phyloP scores from a whole-genome alignment of 2,797 vertebrate genomes.

The Acipenser oxyrinchus region DNA sequence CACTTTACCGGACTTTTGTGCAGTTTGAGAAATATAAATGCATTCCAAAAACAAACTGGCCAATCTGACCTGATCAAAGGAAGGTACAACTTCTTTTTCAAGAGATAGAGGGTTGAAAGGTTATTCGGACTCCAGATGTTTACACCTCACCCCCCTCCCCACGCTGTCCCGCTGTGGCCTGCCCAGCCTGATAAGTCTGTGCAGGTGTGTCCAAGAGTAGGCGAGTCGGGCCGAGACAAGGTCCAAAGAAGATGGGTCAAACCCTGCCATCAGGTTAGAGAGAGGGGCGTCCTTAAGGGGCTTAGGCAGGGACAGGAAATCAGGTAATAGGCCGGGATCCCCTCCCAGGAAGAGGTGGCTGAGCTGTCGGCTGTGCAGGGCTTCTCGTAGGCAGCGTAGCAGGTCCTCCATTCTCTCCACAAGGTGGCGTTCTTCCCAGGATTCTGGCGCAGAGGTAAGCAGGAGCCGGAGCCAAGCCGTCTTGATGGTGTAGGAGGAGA shows the following conservation, averaged over 20 bases:
- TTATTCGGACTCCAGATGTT: conserved; percentile 33
- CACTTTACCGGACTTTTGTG: too few relatives aligned
- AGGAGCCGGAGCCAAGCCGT: conserved; percentile 61
- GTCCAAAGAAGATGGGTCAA: conserved; percentile 51
- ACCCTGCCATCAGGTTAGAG: conserved; percentile 62
- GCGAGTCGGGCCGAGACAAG: conserved; percentile 52
- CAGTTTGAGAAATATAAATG: too few relatives aligned
- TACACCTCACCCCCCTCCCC: conserved; percentile 33
- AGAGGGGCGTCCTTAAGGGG: conserved; percentile 55
- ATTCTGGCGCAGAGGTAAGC: conserved; percentile 44
- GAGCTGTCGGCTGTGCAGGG: conserved; percentile 53
- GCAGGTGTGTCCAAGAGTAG: conserved; percentile 67
- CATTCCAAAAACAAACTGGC: too few relatives aligned
- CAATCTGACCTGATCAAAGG: too few relatives aligned
- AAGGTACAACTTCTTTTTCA: too few relatives aligned
- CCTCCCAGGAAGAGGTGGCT: conserved; percentile 66
- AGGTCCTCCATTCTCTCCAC: conserved; percentile 64
- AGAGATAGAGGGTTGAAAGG: conserved; percentile 6
- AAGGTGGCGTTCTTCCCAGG: conserved; percentile 66
- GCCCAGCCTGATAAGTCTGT: conserved; percentile 58
- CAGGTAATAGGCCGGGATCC: conserved; percentile 38
- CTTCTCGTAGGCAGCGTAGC: conserved; percentile 56
- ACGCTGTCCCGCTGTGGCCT: conserved; percentile 46
- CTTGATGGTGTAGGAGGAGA: conserved; percentile 72
- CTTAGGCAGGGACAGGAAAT: conserved; percentile 58